Conservation (phyloP, 2,797 vertebrate species). For the Epinephelus awoara region DNA sequence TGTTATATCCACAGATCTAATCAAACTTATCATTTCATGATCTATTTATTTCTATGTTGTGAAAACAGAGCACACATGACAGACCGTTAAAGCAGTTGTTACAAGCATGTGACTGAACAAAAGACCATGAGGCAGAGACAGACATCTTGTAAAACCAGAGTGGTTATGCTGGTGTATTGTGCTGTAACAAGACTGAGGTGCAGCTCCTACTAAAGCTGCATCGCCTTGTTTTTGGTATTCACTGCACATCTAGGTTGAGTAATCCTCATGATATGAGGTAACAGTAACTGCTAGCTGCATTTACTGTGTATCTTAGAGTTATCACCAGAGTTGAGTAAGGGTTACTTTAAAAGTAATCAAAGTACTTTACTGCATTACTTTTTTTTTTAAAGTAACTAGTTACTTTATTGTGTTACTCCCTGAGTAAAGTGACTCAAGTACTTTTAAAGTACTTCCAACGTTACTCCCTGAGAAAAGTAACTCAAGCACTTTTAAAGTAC, state of each 20-base stretch:
- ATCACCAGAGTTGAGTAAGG: no score
- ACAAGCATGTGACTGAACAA: conserved; percentile 30
- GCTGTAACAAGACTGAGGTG: conserved; percentile 34
- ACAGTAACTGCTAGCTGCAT: no score
- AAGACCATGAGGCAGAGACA: conserved; percentile 13
- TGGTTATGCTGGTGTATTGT: conserved; percentile 21
- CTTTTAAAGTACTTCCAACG: no score
- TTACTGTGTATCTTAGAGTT: no score
- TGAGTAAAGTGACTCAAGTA: no score
- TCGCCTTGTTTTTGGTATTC: neutral
- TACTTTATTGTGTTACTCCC: no score
- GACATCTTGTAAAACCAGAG: conserved; percentile 35
- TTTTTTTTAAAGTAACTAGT: no score
- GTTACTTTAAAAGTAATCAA: no score
- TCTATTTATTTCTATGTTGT: neutral
- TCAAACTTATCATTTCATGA: neutral
- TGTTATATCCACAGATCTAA: neutral
- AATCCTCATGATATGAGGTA: no score
- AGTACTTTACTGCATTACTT: no score
- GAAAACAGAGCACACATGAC: neutral
- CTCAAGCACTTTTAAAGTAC: no score
- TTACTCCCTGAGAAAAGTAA: no score
- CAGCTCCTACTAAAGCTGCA: conserved; percentile 14
- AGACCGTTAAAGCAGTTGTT: neutral
- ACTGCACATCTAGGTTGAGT: neutral